Evolutionary conservation across 1,140 invertebrate species (phyloP).

Genomic region (Sycophaga agraensis): DNA sequence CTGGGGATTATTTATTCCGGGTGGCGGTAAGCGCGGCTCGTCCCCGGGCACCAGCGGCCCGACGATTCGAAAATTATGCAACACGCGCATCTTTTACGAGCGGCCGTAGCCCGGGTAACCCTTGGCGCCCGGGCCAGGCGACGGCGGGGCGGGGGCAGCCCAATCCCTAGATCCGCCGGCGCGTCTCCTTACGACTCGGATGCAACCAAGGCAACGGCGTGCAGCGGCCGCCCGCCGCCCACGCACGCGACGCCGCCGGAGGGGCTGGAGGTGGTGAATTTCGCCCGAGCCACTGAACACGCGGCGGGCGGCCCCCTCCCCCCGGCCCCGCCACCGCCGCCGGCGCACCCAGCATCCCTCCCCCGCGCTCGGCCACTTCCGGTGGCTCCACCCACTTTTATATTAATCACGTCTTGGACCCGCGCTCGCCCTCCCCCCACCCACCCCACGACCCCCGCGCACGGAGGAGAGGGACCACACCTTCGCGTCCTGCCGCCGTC

Average conservation of each 20-base stretch:
- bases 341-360: too few relatives aligned
- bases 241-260: conserved; percentile 15
- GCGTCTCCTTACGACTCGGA: not conserved
- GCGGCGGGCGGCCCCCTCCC: conserved; percentile 48
- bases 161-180: too few relatives aligned
- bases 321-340: conserved; percentile 28
- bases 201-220: conserved; percentile 12
- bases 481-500: conserved; percentile 39
- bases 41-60: too few relatives aligned
- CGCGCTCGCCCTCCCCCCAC: conserved; percentile 43
- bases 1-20: too few relatives aligned
- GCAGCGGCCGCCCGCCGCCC: not conserved
- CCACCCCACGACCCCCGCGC: conserved; percentile 53
- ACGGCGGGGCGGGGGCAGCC: too few relatives aligned
- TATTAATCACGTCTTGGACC: conserved; percentile 58
- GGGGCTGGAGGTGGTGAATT: conserved; percentile 16
- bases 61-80: conserved; percentile 8
- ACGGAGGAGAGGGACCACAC: conserved; percentile 52
- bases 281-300: conserved; percentile 30
- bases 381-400: conserved; percentile 58
- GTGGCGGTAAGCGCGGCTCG: too few relatives aligned
- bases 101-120: too few relatives aligned
- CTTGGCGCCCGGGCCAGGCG: too few relatives aligned
- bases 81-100: conserved; percentile 22
- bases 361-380: conserved; percentile 53